A percentile compares a stretch with the other conserved stretches of the same genome.
Conservation (phyloP, 2,888 invertebrate species). For the Acanthosepion pharaonis region DNA sequence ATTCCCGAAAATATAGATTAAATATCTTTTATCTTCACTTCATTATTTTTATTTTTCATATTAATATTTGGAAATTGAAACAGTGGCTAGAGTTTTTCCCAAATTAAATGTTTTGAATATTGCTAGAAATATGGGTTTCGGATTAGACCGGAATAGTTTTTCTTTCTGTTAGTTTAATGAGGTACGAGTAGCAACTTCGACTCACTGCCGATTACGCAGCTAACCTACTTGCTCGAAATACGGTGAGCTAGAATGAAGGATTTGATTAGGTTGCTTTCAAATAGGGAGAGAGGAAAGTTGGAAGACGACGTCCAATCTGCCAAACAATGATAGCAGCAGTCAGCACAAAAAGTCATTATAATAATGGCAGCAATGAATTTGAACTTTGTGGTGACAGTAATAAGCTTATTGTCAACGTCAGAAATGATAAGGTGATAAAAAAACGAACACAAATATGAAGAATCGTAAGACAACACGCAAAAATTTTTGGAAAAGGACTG, state of each 20-base stretch:
- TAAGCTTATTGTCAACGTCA: conserved; percentile 21
- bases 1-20: too few species aligned
- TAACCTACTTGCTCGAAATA: neutral
- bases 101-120: neutral
- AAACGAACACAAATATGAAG: neutral
- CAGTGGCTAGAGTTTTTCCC: neutral
- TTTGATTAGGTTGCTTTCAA: neutral
- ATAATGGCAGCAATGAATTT: neutral
- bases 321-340: conserved; percentile 18
- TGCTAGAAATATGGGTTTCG: neutral
- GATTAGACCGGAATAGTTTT: neutral
- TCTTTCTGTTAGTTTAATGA: neutral
- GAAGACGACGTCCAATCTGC: neutral
- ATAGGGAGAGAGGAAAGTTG: neutral
- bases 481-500: neutral
- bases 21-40: too few species aligned
- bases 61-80: neutral
- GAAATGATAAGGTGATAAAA: conserved; percentile 2
- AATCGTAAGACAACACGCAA: too few species aligned
- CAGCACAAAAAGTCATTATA: neutral
- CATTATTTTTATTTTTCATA: neutral
- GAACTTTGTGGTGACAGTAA: neutral
- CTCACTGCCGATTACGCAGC: neutral
- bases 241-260: neutral
- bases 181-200: neutral